Conservation (phyloP, 2,797 vertebrate species). For the Bufotes viridis region DNA sequence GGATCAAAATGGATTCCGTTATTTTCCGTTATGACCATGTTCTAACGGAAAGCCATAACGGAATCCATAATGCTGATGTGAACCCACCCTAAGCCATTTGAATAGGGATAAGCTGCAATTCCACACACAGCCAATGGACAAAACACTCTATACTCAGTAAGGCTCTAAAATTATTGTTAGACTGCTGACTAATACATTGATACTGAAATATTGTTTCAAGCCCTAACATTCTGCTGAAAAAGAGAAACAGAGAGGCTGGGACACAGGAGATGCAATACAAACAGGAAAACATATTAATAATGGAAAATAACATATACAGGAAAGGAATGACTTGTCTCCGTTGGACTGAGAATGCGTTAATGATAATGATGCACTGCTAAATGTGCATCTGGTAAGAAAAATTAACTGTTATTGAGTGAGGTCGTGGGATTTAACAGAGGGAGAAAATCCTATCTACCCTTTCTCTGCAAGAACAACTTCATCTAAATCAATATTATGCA, state of each 20-base stretch:
- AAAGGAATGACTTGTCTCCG: not conserved
- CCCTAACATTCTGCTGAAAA: not conserved
- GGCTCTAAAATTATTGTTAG: not conserved
- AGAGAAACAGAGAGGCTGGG: not conserved
- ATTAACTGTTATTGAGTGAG: slow-evolving; percentile 30
- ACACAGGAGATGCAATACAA: not conserved
- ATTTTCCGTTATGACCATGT: no score
- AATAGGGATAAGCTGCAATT: no score
- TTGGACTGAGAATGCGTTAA: not conserved
- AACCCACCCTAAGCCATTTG: no score
- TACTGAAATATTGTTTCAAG: not conserved
- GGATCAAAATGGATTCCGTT: no score
- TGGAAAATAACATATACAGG: not conserved
- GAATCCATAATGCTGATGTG: no score
- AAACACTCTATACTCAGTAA: no score
- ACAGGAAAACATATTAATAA: not conserved
- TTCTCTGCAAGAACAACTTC: slow-evolving; percentile 51
- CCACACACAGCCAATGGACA: no score
- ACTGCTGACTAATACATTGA: not conserved
- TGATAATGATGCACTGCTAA: slow-evolving; percentile 12
- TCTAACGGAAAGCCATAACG: no score
- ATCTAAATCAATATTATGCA: slow-evolving; percentile 59
- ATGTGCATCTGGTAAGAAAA: slow-evolving; percentile 29
- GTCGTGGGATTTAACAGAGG: slow-evolving; percentile 37
- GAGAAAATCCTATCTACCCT: slow-evolving; percentile 40